Percentiles rank a stretch among this genome's conserved stretches.
Evolutionary conservation across 2,797 vertebrate species (phyloP).

Genomic region (Gymnopithys bicolor): DNA sequence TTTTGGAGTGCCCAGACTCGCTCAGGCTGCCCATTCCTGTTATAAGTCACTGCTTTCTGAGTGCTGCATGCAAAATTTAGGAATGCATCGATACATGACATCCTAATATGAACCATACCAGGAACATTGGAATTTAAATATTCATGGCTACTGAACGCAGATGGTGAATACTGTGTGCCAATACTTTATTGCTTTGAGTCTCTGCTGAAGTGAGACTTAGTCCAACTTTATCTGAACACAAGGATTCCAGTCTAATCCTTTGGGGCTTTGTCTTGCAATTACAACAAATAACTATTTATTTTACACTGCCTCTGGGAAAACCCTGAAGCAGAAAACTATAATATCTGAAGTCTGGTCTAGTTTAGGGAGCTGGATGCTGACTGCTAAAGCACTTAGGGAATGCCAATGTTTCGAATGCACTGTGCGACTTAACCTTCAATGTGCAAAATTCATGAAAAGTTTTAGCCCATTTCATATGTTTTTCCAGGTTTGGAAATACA

Average conservation of each 20-base stretch:
- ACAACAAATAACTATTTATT: constrained; percentile 84
- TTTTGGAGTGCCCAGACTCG: background rate
- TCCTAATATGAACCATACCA: constrained; percentile 56
- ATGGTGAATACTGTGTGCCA: constrained; percentile 63
- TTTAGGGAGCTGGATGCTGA: constrained; percentile 78
- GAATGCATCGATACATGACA: constrained; percentile 68
- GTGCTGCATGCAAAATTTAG: constrained; percentile 53
- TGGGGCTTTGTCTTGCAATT: constrained; percentile 79
- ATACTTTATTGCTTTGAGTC: constrained; percentile 74
- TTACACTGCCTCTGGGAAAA: constrained; percentile 79
- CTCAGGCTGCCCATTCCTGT: background rate
- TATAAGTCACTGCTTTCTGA: background rate
- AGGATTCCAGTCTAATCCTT: constrained; percentile 79
- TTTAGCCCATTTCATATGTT: background rate
- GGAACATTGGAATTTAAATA: constrained; percentile 61
- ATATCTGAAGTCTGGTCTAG: constrained; percentile 81
- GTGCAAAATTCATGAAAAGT: background rate
- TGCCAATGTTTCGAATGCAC: constrained; percentile 67
- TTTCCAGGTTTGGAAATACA: background rate
- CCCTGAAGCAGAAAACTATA: constrained; percentile 77
- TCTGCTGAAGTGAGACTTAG: constrained; percentile 62
- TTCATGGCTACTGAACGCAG: constrained; percentile 69
- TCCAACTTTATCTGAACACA: constrained; percentile 70
- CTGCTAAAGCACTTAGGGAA: constrained; percentile 79
- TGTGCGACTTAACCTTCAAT: constrained; percentile 31